A percentile compares a stretch with the other conserved stretches of the same genome.
phyloP scores from a whole-genome alignment of 2,888 invertebrate species.

The Oeneis ivallda region DNA sequence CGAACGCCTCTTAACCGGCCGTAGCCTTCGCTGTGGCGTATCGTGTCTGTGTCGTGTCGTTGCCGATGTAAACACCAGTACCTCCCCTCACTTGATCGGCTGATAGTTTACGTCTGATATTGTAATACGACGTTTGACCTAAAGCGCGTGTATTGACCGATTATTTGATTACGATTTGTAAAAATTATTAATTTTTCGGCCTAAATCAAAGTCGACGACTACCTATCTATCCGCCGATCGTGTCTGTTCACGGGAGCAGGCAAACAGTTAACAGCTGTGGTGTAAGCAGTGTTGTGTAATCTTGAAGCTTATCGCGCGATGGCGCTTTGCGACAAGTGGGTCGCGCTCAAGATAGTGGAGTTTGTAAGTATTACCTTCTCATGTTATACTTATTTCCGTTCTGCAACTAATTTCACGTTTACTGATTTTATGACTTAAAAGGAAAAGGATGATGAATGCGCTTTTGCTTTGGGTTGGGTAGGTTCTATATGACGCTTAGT shows the following conservation, averaged over 20 bases:
- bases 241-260: constrained; percentile 4
- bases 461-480: constrained; percentile 2
- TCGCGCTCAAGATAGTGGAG: constrained; percentile 78
- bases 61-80: constrained; percentile 19
- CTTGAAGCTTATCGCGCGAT: constrained; percentile 51
- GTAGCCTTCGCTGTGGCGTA: constrained; percentile 28
- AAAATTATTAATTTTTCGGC: neutral
- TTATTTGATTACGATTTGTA: neutral
- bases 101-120: neutral
- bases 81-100: neutral
- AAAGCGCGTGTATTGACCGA: neutral
- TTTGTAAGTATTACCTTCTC: constrained; percentile 63
- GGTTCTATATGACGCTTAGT: neutral
- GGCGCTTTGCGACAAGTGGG: constrained; percentile 80
- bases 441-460: constrained; percentile 9
- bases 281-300: constrained; percentile 39
- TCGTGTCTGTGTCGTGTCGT: constrained; percentile 18
- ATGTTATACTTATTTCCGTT: too few relatives aligned
- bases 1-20: constrained; percentile 52
- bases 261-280: constrained; percentile 18
- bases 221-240: neutral
- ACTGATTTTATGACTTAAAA: constrained; percentile 13
- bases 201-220: neutral
- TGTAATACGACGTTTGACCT: neutral
- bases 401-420: constrained; percentile 7